These are phyloP conservation scores for Strigamia crassipes DNA, from an alignment of 2,888 invertebrate genomes.

Conservation along the genomic window DNA sequence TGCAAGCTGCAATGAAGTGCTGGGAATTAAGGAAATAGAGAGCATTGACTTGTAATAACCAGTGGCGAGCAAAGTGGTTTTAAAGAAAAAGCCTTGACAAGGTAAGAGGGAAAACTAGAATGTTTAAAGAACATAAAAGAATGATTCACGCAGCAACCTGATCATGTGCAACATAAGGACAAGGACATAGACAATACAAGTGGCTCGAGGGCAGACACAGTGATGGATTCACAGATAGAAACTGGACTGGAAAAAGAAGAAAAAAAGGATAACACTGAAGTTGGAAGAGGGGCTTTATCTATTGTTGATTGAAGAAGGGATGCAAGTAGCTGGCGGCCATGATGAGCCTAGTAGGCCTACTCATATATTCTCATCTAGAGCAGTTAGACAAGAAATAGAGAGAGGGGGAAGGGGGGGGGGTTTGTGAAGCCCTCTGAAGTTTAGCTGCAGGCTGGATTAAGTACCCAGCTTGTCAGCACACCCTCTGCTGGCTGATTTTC, in stretches of 20 bases:
- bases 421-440: slow-evolving; percentile 10
- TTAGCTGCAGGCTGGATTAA: background rate
- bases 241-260: slow-evolving; percentile 12
- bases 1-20: too few species aligned
- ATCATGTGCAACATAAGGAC: slow-evolving; percentile 27
- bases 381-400: background rate
- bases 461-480: slow-evolving; percentile 12
- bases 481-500: background rate
- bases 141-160: slow-evolving; percentile 26
- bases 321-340: slow-evolving; percentile 7
- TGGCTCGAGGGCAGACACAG: background rate
- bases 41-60: background rate
- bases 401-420: background rate
- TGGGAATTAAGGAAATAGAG: background rate
- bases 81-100: background rate
- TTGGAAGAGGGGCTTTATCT: background rate
- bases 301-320: slow-evolving; percentile 30
- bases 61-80: background rate
- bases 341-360: slow-evolving; percentile 1
- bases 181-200: slow-evolving; percentile 17
- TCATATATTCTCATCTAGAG: slow-evolving; percentile 5
- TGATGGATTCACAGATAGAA: slow-evolving; percentile 29
- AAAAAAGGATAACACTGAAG: slow-evolving; percentile 23
- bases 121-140: slow-evolving; percentile 26
- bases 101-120: background rate